phyloP scores from a whole-genome alignment of 2,113 vertebrate genomes.

The Aptenodytes forsteri region DNA sequence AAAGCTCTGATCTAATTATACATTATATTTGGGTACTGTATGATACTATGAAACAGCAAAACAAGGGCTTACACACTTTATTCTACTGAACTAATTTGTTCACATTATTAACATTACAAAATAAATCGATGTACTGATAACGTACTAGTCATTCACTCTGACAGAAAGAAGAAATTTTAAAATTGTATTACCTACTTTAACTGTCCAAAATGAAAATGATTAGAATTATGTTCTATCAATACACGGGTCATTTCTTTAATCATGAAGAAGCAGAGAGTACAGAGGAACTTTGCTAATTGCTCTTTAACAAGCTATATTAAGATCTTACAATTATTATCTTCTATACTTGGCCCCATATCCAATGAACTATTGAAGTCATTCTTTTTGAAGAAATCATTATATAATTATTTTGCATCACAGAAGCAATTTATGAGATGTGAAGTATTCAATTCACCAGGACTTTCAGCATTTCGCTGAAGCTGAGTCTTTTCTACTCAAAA shows the following conservation, averaged over 20 bases:
- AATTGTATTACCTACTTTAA: conserved; percentile 4
- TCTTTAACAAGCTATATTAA: conserved; percentile 33
- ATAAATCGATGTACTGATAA: background rate
- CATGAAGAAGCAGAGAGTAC: background rate
- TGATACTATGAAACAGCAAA: background rate
- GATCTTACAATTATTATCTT: background rate
- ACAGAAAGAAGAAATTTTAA: background rate
- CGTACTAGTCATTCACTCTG: background rate
- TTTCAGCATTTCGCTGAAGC: background rate
- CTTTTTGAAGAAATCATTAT: background rate
- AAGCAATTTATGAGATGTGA: background rate
- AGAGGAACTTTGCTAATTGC: conserved; percentile 32
- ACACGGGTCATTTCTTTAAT: conserved; percentile 33
- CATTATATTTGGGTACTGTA: background rate
- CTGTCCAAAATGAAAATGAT: background rate
- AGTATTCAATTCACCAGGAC: background rate
- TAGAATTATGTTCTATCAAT: conserved; percentile 10
- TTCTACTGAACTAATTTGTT: background rate
- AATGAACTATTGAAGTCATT: background rate
- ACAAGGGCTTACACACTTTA: background rate
- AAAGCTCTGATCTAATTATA: background rate
- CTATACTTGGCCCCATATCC: background rate
- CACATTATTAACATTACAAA: background rate
- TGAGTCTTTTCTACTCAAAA: background rate
- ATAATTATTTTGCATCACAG: conserved; percentile 1